These are phyloP conservation scores for Apotomis capreana DNA, from an alignment of 2,888 invertebrate species.

Conservation along the genomic window DNA sequence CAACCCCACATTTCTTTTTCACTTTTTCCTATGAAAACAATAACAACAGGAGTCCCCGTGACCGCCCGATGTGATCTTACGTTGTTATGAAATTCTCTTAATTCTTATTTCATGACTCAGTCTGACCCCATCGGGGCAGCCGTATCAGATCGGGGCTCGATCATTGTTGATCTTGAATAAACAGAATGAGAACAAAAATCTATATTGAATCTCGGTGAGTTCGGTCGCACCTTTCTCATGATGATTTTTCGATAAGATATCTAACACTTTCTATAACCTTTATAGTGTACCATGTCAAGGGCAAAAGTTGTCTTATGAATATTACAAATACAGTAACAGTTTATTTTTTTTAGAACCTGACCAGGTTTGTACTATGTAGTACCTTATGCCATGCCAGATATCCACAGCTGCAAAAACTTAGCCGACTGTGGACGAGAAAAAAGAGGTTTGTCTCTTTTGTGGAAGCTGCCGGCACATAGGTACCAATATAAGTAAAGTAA, in stretches of 20 bases:
- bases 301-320: not conserved
- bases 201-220: constrained; percentile 40
- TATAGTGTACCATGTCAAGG: not conserved
- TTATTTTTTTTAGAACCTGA: too few relatives aligned
- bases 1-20: constrained; percentile 30
- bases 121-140: constrained; percentile 65
- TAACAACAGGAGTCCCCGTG: constrained; percentile 41
- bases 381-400: too few relatives aligned
- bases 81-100: constrained; percentile 66
- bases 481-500: too few relatives aligned
- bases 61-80: constrained; percentile 49
- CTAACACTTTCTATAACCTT: constrained; percentile 20
- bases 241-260: constrained; percentile 18
- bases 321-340: too few relatives aligned
- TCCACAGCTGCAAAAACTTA: too few relatives aligned
- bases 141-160: constrained; percentile 66
- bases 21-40: constrained; percentile 42
- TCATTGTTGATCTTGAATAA: constrained; percentile 64
- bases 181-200: constrained; percentile 48
- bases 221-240: constrained; percentile 23
- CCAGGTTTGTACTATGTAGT: too few relatives aligned
- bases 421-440: too few relatives aligned
- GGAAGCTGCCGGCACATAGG: too few relatives aligned
- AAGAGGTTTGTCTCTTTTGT: too few relatives aligned
- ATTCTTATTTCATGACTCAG: constrained; percentile 70